phyloP scores from a whole-genome alignment of 2,888 invertebrate genomes.

The Disparrhopalites patrizii region DNA sequence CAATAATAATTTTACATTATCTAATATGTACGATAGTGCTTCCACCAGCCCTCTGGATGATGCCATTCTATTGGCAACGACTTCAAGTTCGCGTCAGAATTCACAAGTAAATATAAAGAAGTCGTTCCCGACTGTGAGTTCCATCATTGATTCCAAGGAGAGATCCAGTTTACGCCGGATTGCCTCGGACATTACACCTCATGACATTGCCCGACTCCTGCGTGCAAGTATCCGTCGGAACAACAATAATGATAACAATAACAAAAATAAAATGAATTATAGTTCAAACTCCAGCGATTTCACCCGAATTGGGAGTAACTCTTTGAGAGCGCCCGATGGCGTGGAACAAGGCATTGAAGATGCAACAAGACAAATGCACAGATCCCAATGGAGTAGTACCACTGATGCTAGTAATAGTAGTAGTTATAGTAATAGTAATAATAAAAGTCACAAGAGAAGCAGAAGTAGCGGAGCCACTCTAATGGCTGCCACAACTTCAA shows the following conservation, averaged over 20 bases:
- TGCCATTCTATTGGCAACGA: too few relatives aligned
- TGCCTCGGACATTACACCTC: constrained; percentile 44
- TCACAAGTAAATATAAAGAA: background rate
- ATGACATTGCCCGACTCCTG: constrained; percentile 43
- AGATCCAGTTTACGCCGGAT: constrained; percentile 41
- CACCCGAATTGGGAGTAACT: background rate
- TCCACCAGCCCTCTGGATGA: constrained; percentile 4
- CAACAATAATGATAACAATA: background rate
- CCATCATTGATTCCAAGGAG: constrained; percentile 34
- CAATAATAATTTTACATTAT: constrained; percentile 3
- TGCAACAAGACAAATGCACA: background rate
- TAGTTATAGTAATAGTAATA: background rate
- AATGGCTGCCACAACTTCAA: background rate
- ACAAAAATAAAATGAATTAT: background rate
- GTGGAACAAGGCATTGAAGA: background rate
- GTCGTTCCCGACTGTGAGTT: too few relatives aligned
- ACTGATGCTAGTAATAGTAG: background rate
- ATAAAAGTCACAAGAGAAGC: constrained; percentile 8
- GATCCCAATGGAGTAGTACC: background rate
- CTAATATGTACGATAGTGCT: background rate
- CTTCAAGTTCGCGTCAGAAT: background rate
- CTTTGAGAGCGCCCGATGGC: background rate
- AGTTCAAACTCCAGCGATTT: background rate
- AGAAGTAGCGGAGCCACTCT: constrained; percentile 1
- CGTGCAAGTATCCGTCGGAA: constrained; percentile 36